Conservation (phyloP, 2,113 vertebrate species). For the Cyprinus carpio region DNA sequence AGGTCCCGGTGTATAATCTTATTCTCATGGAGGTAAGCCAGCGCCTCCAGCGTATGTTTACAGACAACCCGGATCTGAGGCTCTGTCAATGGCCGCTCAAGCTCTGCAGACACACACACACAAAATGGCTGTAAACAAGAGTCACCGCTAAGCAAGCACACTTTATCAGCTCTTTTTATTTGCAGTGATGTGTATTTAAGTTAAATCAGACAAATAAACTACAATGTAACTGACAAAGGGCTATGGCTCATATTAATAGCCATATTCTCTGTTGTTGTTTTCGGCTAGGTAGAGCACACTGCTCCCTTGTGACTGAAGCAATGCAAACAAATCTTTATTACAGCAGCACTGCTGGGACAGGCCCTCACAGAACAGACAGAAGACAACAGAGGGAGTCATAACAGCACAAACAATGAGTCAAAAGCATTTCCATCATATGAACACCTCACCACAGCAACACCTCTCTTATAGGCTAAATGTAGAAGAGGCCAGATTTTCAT, state of each 20-base stretch:
- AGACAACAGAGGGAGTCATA: slow-evolving; percentile 26
- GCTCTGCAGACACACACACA: slow-evolving; percentile 76
- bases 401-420: slow-evolving; percentile 33
- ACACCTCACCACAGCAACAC: slow-evolving; percentile 35
- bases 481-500: slow-evolving; percentile 7
- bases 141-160: slow-evolving; percentile 22
- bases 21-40: slow-evolving; percentile 93
- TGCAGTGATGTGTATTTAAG: neutral
- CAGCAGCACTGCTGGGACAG: neutral
- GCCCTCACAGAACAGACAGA: neutral
- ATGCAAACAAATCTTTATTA: slow-evolving; percentile 8
- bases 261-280: slow-evolving; percentile 6
- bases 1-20: slow-evolving; percentile 98
- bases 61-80: slow-evolving; percentile 97
- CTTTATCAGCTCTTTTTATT: neutral
- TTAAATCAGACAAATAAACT: slow-evolving; percentile 1
- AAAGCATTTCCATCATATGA: slow-evolving; percentile 22
- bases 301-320: neutral
- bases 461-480: slow-evolving; percentile 23
- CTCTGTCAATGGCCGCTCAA: slow-evolving; percentile 93
- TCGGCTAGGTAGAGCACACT: slow-evolving; percentile 26
- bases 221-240: neutral
- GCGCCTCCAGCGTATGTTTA: slow-evolving; percentile 90
- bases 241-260: neutral
- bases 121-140: neutral